Base-by-base conservation (phyloP, 2,888 invertebrate genomes). In the Cacoxenus indagator region DNA sequence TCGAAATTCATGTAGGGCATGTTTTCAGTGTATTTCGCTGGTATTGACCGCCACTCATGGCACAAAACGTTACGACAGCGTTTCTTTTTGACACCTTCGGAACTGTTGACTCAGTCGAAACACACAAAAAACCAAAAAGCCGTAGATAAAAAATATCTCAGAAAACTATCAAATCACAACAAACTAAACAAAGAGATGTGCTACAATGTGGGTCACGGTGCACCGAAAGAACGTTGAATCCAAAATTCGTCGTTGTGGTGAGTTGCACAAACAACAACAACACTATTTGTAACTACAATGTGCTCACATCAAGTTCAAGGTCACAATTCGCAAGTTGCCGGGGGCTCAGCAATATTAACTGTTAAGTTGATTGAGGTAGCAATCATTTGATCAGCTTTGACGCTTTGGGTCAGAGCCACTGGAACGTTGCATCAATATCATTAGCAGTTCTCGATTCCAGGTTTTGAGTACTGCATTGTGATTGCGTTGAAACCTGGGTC, bases 281-380 rank as follows among this genome's bases (percentile, higher is more conserved):
- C n/a, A n/a, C n/a, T n/a, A n/a, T n/a, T n/a, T n/a, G n/a, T n/a
- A n/a, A n/a, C n/a, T n/a, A n/a, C n/a, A n/a, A n/a, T n/a, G n/a
- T n/a, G n/a, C n/a, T n/a, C n/a, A 51, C 24, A 51, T 51, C 51
- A 51, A 51, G 51, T 51, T 51, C 51, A 51, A 51, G 51, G 51
- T 51, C 22, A 14, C 5, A 37, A 37, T 37, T 37, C 37, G 37
- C 31, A 31, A 5, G n/a, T n/a, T n/a, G 31, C 31, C 31, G 31
- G 5, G 5, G 31, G 5, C 31, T 5, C 37, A 37, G n/a, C 37
- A 37, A 11, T 5, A 11, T 11, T 37, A 37, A 37, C 37, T 11
- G 37, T 37, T 2, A 37, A 5, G 8, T 37, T 37, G 14, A 37
- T 37, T 8, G 14, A 11, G 37, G 14, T 37, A 11, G 37, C 37